Percentiles rank a stretch among this genome's conserved stretches.
Conservation (phyloP, 2,113 vertebrate genomes). For the Bucco capensis region DNA sequence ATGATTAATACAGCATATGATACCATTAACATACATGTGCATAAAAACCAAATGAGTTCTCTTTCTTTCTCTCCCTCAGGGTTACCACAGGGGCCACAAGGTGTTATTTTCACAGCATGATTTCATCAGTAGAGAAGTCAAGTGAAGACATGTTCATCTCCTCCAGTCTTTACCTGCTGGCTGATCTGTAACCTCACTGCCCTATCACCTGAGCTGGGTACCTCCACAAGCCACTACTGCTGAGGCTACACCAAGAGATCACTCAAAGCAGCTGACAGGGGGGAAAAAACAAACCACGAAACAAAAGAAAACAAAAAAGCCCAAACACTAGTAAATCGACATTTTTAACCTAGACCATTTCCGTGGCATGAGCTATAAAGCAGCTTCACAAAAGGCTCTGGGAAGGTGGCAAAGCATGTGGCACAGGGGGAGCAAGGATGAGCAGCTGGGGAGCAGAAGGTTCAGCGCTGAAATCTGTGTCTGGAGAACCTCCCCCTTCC, state of each 20-base stretch:
- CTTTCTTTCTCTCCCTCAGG: not conserved
- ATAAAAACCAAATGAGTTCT: not conserved
- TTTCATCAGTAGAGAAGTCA: not conserved
- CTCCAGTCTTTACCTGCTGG: not conserved
- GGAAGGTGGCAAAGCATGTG: fast-evolving
- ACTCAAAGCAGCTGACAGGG: fast-evolving
- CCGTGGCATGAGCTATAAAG: fast-evolving
- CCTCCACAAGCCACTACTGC: not conserved
- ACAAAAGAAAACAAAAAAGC: not conserved
- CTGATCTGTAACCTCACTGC: not conserved
- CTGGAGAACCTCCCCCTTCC: not conserved
- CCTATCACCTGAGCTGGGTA: not conserved
- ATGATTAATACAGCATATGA: not conserved
- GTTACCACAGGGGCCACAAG: not conserved
- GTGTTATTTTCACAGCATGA: not conserved
- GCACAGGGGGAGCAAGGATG: not conserved
- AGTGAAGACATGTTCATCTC: not conserved
- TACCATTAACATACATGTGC: not conserved
- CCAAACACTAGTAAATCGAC: fast-evolving
- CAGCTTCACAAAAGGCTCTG: not conserved
- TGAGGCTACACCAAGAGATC: too few species aligned
- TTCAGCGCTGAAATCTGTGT: fast-evolving
- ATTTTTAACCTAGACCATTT: not conserved
- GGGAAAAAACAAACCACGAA: not conserved
- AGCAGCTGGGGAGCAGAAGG: not conserved